These are phyloP conservation scores for Gerris lacustris DNA, from an alignment of 2,888 invertebrate species.

Conservation along the genomic window DNA sequence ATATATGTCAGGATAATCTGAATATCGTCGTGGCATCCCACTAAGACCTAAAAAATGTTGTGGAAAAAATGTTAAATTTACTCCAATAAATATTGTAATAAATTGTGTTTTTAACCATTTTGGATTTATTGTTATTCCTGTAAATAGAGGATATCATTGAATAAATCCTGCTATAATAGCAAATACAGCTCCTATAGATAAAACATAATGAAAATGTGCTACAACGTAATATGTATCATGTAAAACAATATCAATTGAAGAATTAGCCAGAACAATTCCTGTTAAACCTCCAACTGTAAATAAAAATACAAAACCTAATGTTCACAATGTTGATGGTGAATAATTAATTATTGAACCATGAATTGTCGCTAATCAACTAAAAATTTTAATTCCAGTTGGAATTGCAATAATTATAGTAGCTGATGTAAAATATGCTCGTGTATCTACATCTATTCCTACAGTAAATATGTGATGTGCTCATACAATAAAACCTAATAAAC, in stretches of 20 bases:
- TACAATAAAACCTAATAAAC: slow-evolving; percentile 70
- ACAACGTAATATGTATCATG: slow-evolving; percentile 65
- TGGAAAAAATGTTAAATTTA: no score
- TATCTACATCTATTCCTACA: slow-evolving; percentile 49
- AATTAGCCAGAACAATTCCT: slow-evolving; percentile 49
- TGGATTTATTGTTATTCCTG: slow-evolving; percentile 48
- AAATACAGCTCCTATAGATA: no score
- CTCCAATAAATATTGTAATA: slow-evolving; percentile 56
- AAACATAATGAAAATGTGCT: slow-evolving; percentile 33
- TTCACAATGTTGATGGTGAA: no score
- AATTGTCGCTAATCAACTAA: no score
- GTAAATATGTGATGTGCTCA: slow-evolving; percentile 14
- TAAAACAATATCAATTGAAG: slow-evolving; percentile 60
- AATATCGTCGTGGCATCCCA: no score
- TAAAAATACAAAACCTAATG: no score
- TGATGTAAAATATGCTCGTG: no score
- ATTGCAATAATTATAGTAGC: no score
- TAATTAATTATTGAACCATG: no score
- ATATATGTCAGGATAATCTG: no score
- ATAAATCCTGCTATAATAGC: slow-evolving; percentile 61
- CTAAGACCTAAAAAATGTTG: no score
- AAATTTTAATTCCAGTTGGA: no score
- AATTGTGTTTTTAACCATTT: slow-evolving; percentile 56
- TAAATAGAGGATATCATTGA: slow-evolving; percentile 58
- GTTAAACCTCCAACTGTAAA: slow-evolving; percentile 47